phyloP scores from a whole-genome alignment of 2,888 invertebrate genomes.

The Steromphala cineraria region DNA sequence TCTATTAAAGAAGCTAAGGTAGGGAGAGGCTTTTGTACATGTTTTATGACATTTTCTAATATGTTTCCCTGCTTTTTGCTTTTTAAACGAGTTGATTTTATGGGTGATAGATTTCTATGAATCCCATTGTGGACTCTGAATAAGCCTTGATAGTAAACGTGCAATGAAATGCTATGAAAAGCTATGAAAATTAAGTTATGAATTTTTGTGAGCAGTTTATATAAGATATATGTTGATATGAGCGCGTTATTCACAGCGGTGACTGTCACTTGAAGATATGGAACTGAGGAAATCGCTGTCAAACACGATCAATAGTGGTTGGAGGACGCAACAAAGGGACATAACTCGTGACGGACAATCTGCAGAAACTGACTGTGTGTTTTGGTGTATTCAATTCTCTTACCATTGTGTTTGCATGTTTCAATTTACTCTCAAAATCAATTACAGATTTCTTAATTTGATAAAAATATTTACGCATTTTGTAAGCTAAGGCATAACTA shows the following conservation, averaged over 20 bases:
- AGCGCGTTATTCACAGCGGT: not conserved
- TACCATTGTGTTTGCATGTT: no score
- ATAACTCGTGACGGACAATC: not conserved
- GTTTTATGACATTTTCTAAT: constrained; percentile 5
- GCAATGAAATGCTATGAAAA: constrained; percentile 23
- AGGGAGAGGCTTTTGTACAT: not conserved
- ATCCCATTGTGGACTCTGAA: not conserved
- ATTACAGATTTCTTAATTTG: no score
- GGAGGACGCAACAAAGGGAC: not conserved
- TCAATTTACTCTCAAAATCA: no score
- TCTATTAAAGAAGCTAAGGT: not conserved
- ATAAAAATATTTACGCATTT: no score
- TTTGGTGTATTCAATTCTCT: no score
- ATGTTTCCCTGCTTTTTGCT: not conserved
- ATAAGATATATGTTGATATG: constrained; percentile 1
- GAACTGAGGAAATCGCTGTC: not conserved
- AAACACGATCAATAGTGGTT: not conserved
- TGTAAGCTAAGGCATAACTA: no score
- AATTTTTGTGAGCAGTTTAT: constrained; percentile 10
- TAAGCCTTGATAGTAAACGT: not conserved
- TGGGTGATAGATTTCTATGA: not conserved
- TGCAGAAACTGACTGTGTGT: not conserved
- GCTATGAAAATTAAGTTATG: constrained; percentile 14
- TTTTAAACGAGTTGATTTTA: constrained; percentile 8
- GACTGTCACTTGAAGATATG: not conserved